Evolutionary conservation across 2,888 invertebrate genomes (phyloP), one percentile per base, ranked within the genome.

Genomic region (Tetragnatha montana): DNA sequence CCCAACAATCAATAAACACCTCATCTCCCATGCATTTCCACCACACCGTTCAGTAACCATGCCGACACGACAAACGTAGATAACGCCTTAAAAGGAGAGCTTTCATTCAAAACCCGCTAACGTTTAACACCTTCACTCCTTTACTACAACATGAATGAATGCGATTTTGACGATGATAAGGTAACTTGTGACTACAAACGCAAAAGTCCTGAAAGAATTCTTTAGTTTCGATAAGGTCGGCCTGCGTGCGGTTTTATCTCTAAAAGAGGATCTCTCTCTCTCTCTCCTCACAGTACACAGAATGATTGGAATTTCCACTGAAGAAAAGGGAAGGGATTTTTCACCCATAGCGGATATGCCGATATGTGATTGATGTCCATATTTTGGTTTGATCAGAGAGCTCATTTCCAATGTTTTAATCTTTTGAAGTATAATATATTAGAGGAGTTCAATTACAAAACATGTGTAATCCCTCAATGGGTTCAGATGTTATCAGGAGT

Each of bases 171-270:
- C 60, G 17, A 1, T 35, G 60, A 17, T 60, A 60, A 17, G 60
- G 10, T 60, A 12, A 12, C 60, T 71, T n/a, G 21, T 21, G 71
- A 71, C 49, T 14, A 73, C n/a, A 22, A 35, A 75, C 21, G 35
- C 75, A 1, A 35, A 75, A 75, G 35, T 19, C 19, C 21, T 7
- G 60, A 60, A 60, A 17, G n/a, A 50, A 47, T 69, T 70, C 49
- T 51, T 22, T 8, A 19, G 22, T 22, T 73, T n/a, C n/a, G 88
- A 88, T 88, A 88, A 88, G 69, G n/a, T 50, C 49, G 47, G 49
- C 21, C 47, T 78, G 85, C 51, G 85, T 78, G 85, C 51, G 85
- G 85, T 78, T 85, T 81, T 85, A 71, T 78, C 78, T 78, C 22
- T 69, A 8, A 8, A 82, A 70, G 49, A 79, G 85, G 78, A 85